phyloP scores from a whole-genome alignment of 2,113 vertebrate genomes.

The Sylvicapra grimmia region DNA sequence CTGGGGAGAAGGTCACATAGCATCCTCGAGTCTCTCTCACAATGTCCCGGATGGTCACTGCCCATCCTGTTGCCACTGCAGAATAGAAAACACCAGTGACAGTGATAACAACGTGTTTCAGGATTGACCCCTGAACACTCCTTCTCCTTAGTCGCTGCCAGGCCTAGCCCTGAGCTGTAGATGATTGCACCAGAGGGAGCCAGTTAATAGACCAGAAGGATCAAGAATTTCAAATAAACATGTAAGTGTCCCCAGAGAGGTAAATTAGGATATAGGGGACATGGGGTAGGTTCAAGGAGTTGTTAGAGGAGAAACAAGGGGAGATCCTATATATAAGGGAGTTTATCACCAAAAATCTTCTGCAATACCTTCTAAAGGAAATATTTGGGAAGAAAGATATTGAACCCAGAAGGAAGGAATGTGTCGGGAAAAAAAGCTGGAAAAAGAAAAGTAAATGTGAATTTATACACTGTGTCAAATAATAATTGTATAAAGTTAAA shows the following conservation, averaged over 20 bases:
- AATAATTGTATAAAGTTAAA: not conserved
- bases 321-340: not conserved
- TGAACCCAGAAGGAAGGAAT: not conserved
- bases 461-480: not conserved
- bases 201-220: not conserved
- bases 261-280: not conserved
- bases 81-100: not conserved
- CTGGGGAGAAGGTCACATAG: not conserved
- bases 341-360: not conserved
- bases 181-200: not conserved
- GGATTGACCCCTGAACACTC: not conserved
- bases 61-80: not conserved
- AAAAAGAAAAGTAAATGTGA: not conserved
- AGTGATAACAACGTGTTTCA: rapidly evolving
- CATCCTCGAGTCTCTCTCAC: not conserved
- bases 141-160: not conserved
- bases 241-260: not conserved
- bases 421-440: not conserved
- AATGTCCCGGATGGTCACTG: not conserved
- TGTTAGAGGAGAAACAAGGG: not conserved
- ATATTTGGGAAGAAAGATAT: not conserved
- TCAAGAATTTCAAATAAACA: not conserved
- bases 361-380: not conserved
- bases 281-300: not conserved
- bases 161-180: not conserved